Percentiles rank a stretch among this genome's conserved stretches.
Conservation (phyloP, 2,113 vertebrate species). For the Gasterosteus aculeatus region DNA sequence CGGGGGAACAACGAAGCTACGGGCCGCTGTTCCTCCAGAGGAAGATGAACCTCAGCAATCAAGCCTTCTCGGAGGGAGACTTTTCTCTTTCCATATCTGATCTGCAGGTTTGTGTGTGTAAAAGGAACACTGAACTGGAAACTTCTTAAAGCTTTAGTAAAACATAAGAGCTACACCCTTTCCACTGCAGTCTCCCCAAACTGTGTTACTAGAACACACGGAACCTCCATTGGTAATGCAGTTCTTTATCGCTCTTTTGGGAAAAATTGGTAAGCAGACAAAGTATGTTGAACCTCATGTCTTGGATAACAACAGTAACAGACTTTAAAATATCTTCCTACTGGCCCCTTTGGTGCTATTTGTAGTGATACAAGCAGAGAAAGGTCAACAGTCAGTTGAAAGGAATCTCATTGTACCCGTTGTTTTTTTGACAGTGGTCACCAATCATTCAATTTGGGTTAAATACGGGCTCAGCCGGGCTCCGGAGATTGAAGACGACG, state of each 20-base stretch:
- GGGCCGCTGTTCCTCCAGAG: conserved; percentile 86
- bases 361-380: conserved; percentile 22
- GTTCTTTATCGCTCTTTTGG: conserved; percentile 21
- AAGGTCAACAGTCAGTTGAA: neutral
- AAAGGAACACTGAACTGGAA: conserved; percentile 4
- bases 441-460: conserved; percentile 28
- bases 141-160: neutral
- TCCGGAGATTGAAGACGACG: neutral
- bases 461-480: conserved; percentile 8
- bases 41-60: conserved; percentile 87
- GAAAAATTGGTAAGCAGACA: conserved; percentile 15
- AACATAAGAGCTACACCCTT: neutral
- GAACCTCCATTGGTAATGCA: conserved; percentile 30
- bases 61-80: conserved; percentile 88
- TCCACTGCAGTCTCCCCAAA: too few relatives aligned
- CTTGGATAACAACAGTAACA: neutral
- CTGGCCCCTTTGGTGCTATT: neutral
- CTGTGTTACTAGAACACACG: conserved; percentile 22
- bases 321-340: neutral
- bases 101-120: conserved; percentile 71
- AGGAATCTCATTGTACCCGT: neutral
- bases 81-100: conserved; percentile 86
- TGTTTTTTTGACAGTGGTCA: conserved; percentile 10
- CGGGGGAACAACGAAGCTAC: conserved; percentile 90
- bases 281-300: neutral